These are phyloP conservation scores for Cetonia aurata DNA, from an alignment of 2,888 invertebrate genomes.

Conservation along the genomic window DNA sequence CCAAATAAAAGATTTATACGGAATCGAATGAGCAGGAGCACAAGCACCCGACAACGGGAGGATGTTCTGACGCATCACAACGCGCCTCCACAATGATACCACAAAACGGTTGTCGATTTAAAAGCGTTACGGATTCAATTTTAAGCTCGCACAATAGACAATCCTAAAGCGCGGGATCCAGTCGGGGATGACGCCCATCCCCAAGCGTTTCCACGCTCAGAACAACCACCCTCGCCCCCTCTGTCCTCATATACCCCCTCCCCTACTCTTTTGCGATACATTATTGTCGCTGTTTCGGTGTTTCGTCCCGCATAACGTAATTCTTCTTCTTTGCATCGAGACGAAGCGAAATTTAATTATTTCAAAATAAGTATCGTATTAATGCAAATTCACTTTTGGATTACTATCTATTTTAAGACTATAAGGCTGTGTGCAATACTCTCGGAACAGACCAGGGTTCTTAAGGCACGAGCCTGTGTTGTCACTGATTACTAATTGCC, in stretches of 20 bases:
- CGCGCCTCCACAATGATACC: constrained; percentile 45
- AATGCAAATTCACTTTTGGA: too few relatives aligned
- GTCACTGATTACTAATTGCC: constrained; percentile 64
- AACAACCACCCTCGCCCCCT: neutral
- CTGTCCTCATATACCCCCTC: neutral
- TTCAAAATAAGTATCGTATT: constrained; percentile 1
- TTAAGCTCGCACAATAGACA: constrained; percentile 59
- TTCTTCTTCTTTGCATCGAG: neutral
- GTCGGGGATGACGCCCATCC: constrained; percentile 53
- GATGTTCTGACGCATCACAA: constrained; percentile 7
- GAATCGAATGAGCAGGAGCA: constrained; percentile 19
- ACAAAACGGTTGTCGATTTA: constrained; percentile 54
- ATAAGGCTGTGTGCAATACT: too few relatives aligned
- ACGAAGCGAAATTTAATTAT: constrained; percentile 8
- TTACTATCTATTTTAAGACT: too few relatives aligned
- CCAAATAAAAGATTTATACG: constrained; percentile 30
- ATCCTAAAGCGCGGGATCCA: constrained; percentile 57
- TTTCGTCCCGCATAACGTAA: constrained; percentile 5
- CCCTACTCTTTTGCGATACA: constrained; percentile 29
- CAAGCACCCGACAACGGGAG: constrained; percentile 4
- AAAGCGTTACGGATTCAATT: constrained; percentile 58
- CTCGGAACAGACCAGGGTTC: neutral
- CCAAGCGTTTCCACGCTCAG: neutral
- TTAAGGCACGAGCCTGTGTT: constrained; percentile 36
- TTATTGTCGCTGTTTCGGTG: constrained; percentile 26